Conservation (phyloP, 1,140 invertebrate species). For the Drosophila orosa region DNA sequence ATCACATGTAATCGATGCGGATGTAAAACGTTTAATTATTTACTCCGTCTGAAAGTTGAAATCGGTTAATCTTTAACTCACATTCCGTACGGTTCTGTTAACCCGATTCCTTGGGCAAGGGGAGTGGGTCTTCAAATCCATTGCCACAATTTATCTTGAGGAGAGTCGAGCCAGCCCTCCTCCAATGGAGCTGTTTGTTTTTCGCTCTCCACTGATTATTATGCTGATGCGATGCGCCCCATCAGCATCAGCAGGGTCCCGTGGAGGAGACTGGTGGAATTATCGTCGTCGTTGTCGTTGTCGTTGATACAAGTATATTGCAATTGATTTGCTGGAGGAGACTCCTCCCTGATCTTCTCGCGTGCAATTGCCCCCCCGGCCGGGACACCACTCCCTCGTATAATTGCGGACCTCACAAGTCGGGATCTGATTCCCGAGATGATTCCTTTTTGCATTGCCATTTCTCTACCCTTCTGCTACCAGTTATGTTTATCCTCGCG, state of each 20-base stretch:
- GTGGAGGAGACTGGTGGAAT: constrained; percentile 29
- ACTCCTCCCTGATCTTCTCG: constrained; percentile 20
- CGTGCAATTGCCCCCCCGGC: constrained; percentile 16
- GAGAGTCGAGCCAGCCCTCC: constrained; percentile 22
- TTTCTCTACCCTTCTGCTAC: background rate
- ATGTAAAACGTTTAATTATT: background rate
- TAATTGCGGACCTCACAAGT: constrained; percentile 31
- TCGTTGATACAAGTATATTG: constrained; percentile 48
- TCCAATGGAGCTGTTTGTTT: constrained; percentile 8
- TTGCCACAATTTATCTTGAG: constrained; percentile 59
- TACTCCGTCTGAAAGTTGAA: constrained; percentile 5
- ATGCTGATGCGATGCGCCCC: constrained; percentile 16
- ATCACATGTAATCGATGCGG: constrained; percentile 10
- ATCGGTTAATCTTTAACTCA: constrained; percentile 24
- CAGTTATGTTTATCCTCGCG: background rate
- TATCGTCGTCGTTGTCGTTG: constrained; percentile 47
- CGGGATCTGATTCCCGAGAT: background rate
- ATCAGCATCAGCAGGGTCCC: constrained; percentile 12
- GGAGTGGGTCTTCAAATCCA: constrained; percentile 48
- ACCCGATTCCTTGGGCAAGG: constrained; percentile 12
- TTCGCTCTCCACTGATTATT: constrained; percentile 12
- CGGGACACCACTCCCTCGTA: constrained; percentile 24
- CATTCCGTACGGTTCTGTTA: constrained; percentile 19
- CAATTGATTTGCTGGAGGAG: constrained; percentile 70
- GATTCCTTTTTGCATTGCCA: constrained; percentile 28